Evolutionary conservation across 1,140 invertebrate species (phyloP), one percentile per base, ranked within the genome.

Genomic region (Solenopsis invicta): DNA sequence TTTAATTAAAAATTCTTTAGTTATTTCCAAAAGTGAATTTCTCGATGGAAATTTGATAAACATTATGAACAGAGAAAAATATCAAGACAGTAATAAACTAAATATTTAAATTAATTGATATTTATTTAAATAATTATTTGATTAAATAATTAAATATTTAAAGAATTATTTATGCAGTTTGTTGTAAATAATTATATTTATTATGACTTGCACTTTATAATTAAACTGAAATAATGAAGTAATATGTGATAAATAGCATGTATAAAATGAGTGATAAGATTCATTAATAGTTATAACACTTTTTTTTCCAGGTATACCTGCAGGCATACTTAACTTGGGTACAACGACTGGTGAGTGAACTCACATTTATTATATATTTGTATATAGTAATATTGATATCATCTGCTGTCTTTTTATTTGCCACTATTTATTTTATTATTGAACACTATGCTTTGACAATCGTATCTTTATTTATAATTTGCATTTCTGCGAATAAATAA

Each of bases 101-200:
- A 72, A 74, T 34, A 54, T 37, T 74, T 76, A 45, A 37, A 67
- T 61, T 74, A 76, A 56, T 41, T 1, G 12, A 34, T 18, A 61
- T 16, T 4, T 61, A 29, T 1, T 41, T 29, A 18, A 76, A 61
- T 56, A 41, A 24, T 59, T 48, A 29, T 61, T 61, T 45, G 24
- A 76, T 76, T 18, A 45, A 29, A 76, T 45, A 62, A 16, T 77
- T 18, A 41, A 77, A 62, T 77, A 77, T 45, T 45, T 45, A 24
- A 48, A 64, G 62, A 48, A 45, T 62, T 61, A 48, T 62, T 62
- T 0, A 59, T 41, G 1, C 37, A 18, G 3, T 12, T 76, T 76
- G 59, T 76, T 56, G 52, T 29, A n/a, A 56, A 41, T 41, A 9
- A 41, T 56, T 74, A 21, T 74, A 74, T 75, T n/a, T 21, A 16